Percentiles rank a stretch among this genome's conserved stretches.
Conservation (phyloP, 2,113 vertebrate species). For the Oreochromis tanganicae region DNA sequence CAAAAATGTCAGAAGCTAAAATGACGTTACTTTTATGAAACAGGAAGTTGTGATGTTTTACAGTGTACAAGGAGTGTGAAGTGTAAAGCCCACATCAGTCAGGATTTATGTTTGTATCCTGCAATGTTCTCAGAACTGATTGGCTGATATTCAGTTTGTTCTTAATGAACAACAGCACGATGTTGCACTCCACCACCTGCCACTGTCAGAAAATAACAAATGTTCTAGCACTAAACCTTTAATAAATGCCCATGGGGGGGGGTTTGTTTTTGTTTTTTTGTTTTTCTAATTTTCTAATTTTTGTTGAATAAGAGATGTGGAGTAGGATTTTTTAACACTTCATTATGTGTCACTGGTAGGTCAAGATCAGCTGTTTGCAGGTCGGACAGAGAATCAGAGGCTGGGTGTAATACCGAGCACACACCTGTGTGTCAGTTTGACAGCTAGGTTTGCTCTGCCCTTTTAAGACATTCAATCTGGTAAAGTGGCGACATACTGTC, state of each 20-base stretch:
- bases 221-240: background rate
- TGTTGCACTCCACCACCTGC: background rate
- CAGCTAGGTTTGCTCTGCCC: background rate
- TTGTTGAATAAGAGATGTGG: fast-evolving
- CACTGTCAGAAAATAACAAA: background rate
- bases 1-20: background rate
- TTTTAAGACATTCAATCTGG: background rate
- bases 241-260: background rate
- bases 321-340: background rate
- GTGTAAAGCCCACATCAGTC: background rate
- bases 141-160: background rate
- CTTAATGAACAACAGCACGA: background rate
- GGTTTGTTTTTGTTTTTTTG: background rate
- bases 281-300: background rate
- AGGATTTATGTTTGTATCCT: background rate
- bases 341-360: background rate
- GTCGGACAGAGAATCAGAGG: background rate
- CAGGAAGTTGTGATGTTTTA: background rate
- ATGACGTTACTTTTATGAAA: background rate
- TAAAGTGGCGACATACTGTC: background rate
- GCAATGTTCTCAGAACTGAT: background rate
- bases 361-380: background rate
- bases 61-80: background rate
- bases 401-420: background rate
- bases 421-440: no score